Conservation (phyloP, 2,888 invertebrate species). For the Acrobasis repandana region DNA sequence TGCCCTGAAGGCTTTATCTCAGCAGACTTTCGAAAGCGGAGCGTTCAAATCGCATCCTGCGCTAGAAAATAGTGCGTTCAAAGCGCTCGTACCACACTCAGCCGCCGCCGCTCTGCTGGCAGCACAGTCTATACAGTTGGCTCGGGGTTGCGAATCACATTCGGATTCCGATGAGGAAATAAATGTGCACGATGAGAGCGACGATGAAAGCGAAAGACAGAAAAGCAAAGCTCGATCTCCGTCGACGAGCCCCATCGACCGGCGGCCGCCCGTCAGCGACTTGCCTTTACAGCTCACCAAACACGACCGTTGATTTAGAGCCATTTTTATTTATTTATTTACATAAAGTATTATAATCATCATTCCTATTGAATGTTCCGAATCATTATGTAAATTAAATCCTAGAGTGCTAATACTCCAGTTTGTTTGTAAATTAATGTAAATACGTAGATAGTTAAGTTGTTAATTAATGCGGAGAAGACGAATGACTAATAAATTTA, state of each 20-base stretch:
- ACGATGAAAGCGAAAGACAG: constrained; percentile 81
- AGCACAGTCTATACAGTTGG: constrained; percentile 74
- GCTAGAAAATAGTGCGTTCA: constrained; percentile 92
- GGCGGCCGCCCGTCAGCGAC: constrained; percentile 61
- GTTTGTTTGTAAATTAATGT: constrained; percentile 71
- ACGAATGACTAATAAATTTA: constrained; percentile 54
- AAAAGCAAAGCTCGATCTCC: constrained; percentile 72
- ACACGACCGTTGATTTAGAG: constrained; percentile 84
- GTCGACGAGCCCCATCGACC: constrained; percentile 73
- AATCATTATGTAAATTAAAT: constrained; percentile 67
- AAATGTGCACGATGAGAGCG: constrained; percentile 91
- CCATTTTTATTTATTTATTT: constrained; percentile 54
- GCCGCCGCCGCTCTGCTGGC: constrained; percentile 84
- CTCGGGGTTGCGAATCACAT: constrained; percentile 76
- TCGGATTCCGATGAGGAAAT: constrained; percentile 90
- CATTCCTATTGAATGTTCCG: constrained; percentile 66
- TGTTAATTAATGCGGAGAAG: constrained; percentile 63
- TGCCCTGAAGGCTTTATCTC: constrained; percentile 80
- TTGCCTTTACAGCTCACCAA: constrained; percentile 88
- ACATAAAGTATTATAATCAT: constrained; percentile 60
- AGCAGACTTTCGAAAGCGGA: constrained; percentile 63
- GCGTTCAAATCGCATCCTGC: constrained; percentile 80
- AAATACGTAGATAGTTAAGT: constrained; percentile 68
- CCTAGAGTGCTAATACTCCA: constrained; percentile 63
- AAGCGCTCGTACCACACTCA: constrained; percentile 87